Conservation (phyloP, 2,797 vertebrate species). For the Glossophaga mutica region DNA sequence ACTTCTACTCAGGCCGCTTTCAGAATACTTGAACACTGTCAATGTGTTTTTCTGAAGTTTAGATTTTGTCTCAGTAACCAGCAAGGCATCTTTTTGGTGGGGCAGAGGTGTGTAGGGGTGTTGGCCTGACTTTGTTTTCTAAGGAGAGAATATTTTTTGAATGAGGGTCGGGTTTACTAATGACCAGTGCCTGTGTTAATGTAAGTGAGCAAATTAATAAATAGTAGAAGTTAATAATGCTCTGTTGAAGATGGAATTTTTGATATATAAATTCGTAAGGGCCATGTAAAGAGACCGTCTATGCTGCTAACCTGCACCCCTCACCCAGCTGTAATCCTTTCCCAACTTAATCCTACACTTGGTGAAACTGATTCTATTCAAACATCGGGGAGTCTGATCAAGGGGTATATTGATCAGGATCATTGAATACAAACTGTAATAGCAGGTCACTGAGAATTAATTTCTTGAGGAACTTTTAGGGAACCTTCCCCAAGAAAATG, state of each 20-base stretch:
- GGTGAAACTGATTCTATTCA: constrained; percentile 9
- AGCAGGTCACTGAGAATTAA: not conserved
- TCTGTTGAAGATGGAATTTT: not conserved
- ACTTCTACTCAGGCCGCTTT: not conserved
- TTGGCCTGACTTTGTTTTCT: not conserved
- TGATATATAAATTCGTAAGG: not conserved
- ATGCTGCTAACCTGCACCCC: not conserved
- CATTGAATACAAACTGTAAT: not conserved
- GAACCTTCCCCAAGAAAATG: not conserved
- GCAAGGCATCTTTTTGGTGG: not conserved
- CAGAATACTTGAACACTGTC: not conserved
- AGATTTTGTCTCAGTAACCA: not conserved
- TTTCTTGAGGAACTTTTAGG: constrained; percentile 23
- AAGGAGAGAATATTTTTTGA: constrained; percentile 2
- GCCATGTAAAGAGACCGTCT: not conserved
- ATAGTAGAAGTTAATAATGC: not conserved
- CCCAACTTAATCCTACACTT: not conserved
- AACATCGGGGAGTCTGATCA: not conserved
- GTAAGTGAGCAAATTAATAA: not conserved
- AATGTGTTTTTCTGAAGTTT: constrained; percentile 8
- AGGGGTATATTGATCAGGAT: not conserved
- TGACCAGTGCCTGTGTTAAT: not conserved
- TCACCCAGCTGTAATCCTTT: not conserved
- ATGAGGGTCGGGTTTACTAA: not conserved
- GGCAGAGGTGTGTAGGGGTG: not conserved